These are phyloP conservation scores for Dryomyza anilis DNA, from an alignment of 2,888 invertebrate genomes.

Conservation along the genomic window DNA sequence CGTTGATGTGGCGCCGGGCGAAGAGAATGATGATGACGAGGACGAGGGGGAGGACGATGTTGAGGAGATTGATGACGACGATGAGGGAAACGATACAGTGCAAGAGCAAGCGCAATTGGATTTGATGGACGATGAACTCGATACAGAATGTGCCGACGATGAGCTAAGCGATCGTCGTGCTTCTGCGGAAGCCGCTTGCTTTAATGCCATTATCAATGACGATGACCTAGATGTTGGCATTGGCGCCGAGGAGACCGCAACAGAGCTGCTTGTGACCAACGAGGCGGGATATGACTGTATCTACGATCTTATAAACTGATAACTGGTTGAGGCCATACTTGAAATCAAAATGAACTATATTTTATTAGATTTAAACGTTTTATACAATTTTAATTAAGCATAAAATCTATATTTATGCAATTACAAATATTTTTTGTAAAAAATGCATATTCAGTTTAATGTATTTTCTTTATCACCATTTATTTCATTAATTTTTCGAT, in stretches of 20 bases:
- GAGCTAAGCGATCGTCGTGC: not conserved
- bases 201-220: not conserved
- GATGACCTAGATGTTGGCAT: not conserved
- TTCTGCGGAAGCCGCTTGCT: not conserved
- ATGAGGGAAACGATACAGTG: slow-evolving; percentile 36
- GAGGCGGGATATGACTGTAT: slow-evolving; percentile 1
- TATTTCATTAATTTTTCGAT: too few relatives aligned
- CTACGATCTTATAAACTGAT: too few relatives aligned
- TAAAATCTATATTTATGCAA: too few relatives aligned
- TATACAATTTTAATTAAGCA: too few relatives aligned
- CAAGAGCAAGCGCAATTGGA: slow-evolving; percentile 21
- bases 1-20: slow-evolving; percentile 11
- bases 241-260: slow-evolving; percentile 5
- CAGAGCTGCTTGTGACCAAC: not conserved
- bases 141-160: not conserved
- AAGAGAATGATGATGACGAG: slow-evolving; percentile 5
- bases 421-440: too few relatives aligned
- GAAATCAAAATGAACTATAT: too few relatives aligned
- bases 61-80: not conserved
- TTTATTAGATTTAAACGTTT: too few relatives aligned
- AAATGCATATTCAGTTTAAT: too few relatives aligned
- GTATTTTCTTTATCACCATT: too few relatives aligned
- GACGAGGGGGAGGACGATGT: not conserved
- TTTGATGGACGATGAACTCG: slow-evolving; percentile 8
- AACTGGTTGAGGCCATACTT: too few relatives aligned